Evolutionary conservation across 1,140 invertebrate species (phyloP), one percentile per base, ranked within the genome.

Genomic region (Nomia melanderi): DNA sequence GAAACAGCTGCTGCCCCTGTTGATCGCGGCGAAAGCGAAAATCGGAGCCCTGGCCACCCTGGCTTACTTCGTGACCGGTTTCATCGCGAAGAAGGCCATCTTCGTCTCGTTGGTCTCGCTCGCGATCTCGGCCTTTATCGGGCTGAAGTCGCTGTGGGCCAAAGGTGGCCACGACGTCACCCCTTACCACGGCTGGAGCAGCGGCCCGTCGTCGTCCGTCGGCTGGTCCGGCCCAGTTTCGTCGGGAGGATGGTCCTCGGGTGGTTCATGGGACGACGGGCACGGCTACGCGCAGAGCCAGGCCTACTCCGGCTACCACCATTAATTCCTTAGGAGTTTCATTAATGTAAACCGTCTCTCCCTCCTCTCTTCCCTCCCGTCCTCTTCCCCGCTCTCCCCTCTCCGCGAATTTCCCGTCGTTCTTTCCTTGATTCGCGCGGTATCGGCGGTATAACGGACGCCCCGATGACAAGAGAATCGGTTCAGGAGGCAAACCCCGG

Each of bases 51-150:
- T 95, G 47, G 91, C 93, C 20, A 92, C 93, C 36, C 89, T 95
- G 20, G 90, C 93, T 17, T 94, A 94, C 91, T 92, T 95, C 84
- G 93, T 91, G 36, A 93, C 95, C 71, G 92, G 93, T 39, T 88
- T 95, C 54, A 88, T 95, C 81, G 95, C 95, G 82, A 95, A 95
- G 92, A 95, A 95, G 84, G 95, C 95, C 63, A 91, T 95, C 78
- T 81, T 95, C 67, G 93, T 93, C 12, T 94, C 94, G 6, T 79
- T 95, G 53, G 89, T 95, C 29, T 95, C 95, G 5, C 92, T 95
- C 77, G 92, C 93, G 80, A 93, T 95, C 71, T 94, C 94, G 9
- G 93, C 93, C 2, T 94, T 94, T 87, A 90, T 94, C 72, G 93
- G 93, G 23, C 83, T 94, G 60, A 93, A 92, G 74, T 91, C 93